Evolutionary conservation across 2,888 invertebrate genomes (phyloP).

Genomic region (Tipula unca): DNA sequence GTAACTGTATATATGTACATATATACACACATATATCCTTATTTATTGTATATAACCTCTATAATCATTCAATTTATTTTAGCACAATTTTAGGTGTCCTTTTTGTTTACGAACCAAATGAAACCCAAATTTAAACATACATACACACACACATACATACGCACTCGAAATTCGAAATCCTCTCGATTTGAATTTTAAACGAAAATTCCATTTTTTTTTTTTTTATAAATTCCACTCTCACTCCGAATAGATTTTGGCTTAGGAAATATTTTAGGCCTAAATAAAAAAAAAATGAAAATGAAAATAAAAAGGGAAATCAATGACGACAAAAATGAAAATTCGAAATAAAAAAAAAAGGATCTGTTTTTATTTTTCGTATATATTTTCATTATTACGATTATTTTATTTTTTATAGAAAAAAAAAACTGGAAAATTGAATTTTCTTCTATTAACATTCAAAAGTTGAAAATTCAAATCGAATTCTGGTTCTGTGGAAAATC

Average conservation of each 20-base stretch:
- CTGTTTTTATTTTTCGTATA: not conserved
- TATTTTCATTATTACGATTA: not conserved
- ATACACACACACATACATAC: not conserved
- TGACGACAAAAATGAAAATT: not conserved
- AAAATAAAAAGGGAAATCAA: not conserved
- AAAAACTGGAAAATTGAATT: slow-evolving; percentile 14
- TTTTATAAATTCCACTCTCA: not conserved
- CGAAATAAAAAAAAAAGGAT: not conserved
- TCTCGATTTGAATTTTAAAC: not conserved
- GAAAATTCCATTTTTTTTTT: not conserved
- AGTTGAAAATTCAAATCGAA: not conserved
- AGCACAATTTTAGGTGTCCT: not conserved
- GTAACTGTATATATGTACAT: not conserved
- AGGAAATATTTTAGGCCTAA: not conserved
- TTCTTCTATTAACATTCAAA: not conserved
- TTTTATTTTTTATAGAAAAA: not conserved
- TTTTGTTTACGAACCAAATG: not conserved
- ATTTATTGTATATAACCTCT: slow-evolving; percentile 8
- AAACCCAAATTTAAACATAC: not conserved
- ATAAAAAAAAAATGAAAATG: too few relatives aligned
- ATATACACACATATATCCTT: not conserved
- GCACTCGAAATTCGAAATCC: not conserved
- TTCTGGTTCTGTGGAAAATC: not conserved
- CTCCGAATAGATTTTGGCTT: not conserved
- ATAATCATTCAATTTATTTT: slow-evolving; percentile 4